Evolutionary conservation across 1,140 invertebrate genomes (phyloP).

Genomic region (Leptinotarsa undecemlineata): DNA sequence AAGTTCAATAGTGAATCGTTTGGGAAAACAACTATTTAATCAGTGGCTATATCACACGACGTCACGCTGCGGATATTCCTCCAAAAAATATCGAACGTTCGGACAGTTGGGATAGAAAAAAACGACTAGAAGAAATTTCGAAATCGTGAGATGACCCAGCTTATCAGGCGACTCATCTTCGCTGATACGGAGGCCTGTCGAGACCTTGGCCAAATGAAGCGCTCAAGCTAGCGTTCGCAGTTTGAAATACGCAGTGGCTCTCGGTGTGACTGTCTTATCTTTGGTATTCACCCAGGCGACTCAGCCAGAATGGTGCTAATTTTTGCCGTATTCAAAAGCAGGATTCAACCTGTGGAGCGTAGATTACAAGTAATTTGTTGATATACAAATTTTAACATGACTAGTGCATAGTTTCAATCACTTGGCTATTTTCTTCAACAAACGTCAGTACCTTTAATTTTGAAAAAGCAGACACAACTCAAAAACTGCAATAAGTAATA

Average conservation of each 20-base stretch:
- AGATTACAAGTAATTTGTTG: too few species aligned
- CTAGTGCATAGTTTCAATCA: too few species aligned
- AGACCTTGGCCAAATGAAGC: conserved; percentile 19
- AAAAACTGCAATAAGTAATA: too few species aligned
- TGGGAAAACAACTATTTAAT: conserved; percentile 20
- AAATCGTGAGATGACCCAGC: conserved; percentile 25
- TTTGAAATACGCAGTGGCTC: not conserved
- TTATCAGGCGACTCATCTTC: conserved; percentile 26
- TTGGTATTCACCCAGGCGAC: too few species aligned
- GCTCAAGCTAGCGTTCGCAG: conserved; percentile 10
- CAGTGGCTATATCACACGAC: conserved; percentile 17
- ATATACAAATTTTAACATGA: too few species aligned
- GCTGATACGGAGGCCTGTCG: conserved; percentile 21
- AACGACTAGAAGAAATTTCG: conserved; percentile 15
- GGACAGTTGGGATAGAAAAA: conserved; percentile 17
- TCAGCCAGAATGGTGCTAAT: too few species aligned
- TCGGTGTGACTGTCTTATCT: too few species aligned
- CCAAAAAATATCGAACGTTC: not conserved
- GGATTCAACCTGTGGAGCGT: too few species aligned
- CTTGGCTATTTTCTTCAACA: too few species aligned
- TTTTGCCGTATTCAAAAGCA: too few species aligned
- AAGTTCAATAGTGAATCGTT: not conserved
- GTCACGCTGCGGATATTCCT: not conserved
- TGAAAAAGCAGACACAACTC: too few species aligned
- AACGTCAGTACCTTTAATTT: too few species aligned